Base-by-base conservation (phyloP, 2,888 invertebrate genomes). In the Pilophorus perplexus region DNA sequence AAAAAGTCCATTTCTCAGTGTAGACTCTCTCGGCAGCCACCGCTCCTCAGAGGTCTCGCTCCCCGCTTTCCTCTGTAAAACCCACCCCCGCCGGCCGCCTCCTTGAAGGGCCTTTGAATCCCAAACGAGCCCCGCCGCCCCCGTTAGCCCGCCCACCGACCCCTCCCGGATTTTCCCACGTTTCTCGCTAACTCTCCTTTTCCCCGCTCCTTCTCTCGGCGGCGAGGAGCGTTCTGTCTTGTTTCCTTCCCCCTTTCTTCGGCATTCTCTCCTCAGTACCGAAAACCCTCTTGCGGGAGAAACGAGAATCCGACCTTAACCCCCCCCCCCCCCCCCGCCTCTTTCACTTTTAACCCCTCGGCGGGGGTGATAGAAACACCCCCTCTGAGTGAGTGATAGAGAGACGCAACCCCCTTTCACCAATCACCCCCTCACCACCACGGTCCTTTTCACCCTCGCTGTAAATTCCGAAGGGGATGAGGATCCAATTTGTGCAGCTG, bases 1-100 rank as follows among this genome's bases (percentile, higher is more conserved):
- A 62, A 62, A 62, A 62, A 62, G 62, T 62, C 62, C 62, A 62
- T 62, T 62, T 62, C 62, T 62, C 62, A 62, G 46, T 28, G 46
- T 46, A 44, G 62, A 59, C 59, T 59, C 62, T 48, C 57, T n/a
- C 57, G 3, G 37, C 38, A 2, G 18, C 28, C 28, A 16, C 12
- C 16, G 3, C 44, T 18, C 25, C 10, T 25, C 59, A 20, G 8
- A 20, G 22, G 14, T 22, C 40, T 8, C 33, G 10, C 3, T 25
- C 59, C 18, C 59, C 12, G 54, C 59, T 4, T 55, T 55, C 38
- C 55, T 33, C 55, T 18, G 37, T 55, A 38, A 38, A 55, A 37
- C 28, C 55, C 16, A 22, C 27, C 55, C 52, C 18, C 52, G 28
- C 28, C 52, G n/a, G 48, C 27, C 8, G 27, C 52, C 52, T 18